phyloP scores from a whole-genome alignment of 2,113 vertebrate genomes.

The Osmerus mordax region DNA sequence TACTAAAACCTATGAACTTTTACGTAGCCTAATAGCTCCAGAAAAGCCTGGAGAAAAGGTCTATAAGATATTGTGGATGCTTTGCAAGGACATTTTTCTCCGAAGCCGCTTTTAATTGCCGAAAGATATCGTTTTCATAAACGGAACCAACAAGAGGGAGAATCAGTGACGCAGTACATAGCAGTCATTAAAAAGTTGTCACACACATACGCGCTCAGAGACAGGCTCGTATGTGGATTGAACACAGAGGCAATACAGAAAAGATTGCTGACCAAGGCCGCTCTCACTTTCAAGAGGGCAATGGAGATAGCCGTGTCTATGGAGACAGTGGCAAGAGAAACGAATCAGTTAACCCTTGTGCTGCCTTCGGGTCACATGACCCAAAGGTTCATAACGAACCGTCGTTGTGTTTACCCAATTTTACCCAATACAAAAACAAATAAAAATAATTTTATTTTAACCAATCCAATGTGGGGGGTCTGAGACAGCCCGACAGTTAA shows the following conservation, averaged over 20 bases:
- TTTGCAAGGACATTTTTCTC: too few relatives aligned
- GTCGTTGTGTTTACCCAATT: too few relatives aligned
- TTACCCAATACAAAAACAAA: too few relatives aligned
- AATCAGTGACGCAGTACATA: slow-evolving; percentile 51
- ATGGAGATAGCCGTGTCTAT: slow-evolving; percentile 10
- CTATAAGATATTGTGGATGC: too few relatives aligned
- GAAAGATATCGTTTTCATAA: slow-evolving; percentile 14
- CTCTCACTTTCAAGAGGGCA: slow-evolving; percentile 43
- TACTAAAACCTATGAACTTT: not conserved
- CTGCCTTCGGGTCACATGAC: too few relatives aligned
- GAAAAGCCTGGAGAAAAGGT: slow-evolving; percentile 15
- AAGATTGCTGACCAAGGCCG: slow-evolving; percentile 37
- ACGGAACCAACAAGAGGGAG: slow-evolving; percentile 37
- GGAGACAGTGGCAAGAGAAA: not conserved
- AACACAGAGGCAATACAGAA: slow-evolving; percentile 52
- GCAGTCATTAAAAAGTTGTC: slow-evolving; percentile 42
- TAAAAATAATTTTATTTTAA: too few relatives aligned
- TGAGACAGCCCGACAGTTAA: too few relatives aligned
- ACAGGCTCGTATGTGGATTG: slow-evolving; percentile 57
- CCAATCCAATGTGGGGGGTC: too few relatives aligned
- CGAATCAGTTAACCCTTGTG: too few relatives aligned
- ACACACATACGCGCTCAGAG: slow-evolving; percentile 52
- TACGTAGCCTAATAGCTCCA: not conserved
- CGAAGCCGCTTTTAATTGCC: slow-evolving; percentile 34
- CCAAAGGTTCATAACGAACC: too few relatives aligned